Evolutionary conservation across 2,113 vertebrate genomes (phyloP).

Genomic region (Tenebrosternarchus preto): DNA sequence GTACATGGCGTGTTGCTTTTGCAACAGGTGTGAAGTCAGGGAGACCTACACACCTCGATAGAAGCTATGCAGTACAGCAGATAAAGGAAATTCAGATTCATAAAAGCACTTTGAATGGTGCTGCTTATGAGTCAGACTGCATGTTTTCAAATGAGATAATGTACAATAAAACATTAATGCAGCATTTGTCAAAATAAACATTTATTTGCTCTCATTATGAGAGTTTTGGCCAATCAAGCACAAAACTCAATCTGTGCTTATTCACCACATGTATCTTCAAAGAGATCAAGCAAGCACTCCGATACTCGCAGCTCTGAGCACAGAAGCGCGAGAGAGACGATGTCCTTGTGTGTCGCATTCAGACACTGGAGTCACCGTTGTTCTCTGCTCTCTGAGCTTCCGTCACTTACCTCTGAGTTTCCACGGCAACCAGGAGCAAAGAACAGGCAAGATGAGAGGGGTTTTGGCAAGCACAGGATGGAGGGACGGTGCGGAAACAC

Average conservation of each 20-base stretch:
- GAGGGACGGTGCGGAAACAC: constrained; percentile 35
- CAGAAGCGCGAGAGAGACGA: constrained; percentile 27
- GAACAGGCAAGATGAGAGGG: constrained; percentile 67
- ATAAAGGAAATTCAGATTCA: no score
- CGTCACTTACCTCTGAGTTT: constrained; percentile 73
- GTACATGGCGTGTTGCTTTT: neutral
- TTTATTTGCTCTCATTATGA: neutral
- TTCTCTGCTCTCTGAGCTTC: constrained; percentile 46
- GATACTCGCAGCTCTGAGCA: constrained; percentile 26
- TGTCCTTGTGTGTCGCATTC: constrained; percentile 52
- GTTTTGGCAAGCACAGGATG: constrained; percentile 53
- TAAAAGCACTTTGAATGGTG: no score
- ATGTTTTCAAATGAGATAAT: no score
- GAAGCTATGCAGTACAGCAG: neutral
- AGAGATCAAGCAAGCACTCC: neutral
- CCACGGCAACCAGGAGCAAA: constrained; percentile 74
- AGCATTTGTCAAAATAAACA: neutral
- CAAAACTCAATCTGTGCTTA: neutral
- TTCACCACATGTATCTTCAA: neutral
- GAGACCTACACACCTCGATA: neutral
- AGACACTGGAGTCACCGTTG: constrained; percentile 52
- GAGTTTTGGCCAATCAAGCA: neutral
- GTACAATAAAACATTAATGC: no score
- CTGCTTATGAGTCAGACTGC: no score
- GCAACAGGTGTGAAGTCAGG: neutral